Conservation (phyloP, 2,113 vertebrate genomes). For the Gila orcuttii region DNA sequence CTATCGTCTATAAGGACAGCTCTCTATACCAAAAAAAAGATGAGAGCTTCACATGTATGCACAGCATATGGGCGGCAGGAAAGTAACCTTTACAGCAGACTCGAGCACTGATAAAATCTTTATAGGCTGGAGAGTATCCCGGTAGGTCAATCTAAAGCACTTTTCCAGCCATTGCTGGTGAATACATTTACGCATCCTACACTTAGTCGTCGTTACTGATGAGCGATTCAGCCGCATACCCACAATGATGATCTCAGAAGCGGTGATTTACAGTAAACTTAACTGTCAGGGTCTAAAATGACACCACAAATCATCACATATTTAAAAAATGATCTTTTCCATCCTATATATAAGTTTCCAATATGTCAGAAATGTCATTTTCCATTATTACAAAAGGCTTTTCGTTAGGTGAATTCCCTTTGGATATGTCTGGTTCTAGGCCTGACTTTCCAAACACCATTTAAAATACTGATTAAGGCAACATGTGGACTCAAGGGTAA, state of each 20-base stretch:
- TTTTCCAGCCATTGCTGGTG: constrained; percentile 36
- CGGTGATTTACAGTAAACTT: neutral
- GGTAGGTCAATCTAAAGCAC: constrained; percentile 16
- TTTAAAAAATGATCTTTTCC: neutral
- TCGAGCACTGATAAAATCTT: constrained; percentile 21
- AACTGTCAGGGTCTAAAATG: neutral
- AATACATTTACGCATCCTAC: neutral
- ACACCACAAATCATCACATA: constrained; percentile 3
- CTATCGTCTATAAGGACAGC: neutral
- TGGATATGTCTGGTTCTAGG: constrained; percentile 39
- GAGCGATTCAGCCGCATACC: neutral
- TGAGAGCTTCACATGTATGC: neutral
- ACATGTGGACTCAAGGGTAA: constrained; percentile 33
- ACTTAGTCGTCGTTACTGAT: neutral
- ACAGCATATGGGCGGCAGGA: constrained; percentile 18
- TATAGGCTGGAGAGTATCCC: neutral
- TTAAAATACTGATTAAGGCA: constrained; percentile 47
- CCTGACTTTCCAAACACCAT: constrained; percentile 37
- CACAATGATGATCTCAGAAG: neutral
- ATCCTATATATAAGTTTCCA: neutral
- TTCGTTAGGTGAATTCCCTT: neutral
- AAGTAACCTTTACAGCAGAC: constrained; percentile 2
- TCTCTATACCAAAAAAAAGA: neutral
- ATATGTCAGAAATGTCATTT: constrained; percentile 18
- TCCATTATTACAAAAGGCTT: neutral